Conservation (phyloP, 2,888 invertebrate genomes). For the Schizaphis graminum region DNA sequence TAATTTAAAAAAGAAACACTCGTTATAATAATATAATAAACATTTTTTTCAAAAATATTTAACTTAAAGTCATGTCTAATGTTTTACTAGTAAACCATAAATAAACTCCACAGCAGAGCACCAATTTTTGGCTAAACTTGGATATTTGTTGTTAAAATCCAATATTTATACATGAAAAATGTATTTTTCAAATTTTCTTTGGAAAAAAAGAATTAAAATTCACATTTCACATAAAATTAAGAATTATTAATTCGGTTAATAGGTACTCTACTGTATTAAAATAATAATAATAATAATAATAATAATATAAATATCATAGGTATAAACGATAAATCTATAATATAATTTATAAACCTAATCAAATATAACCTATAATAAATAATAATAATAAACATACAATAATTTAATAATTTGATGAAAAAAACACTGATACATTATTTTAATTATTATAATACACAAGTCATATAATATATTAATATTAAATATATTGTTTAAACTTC, state of each 20-base stretch:
- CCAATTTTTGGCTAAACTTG: slow-evolving; percentile 12
- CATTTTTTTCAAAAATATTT: slow-evolving; percentile 22
- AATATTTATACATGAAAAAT: slow-evolving; percentile 21
- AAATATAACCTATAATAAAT: slow-evolving; percentile 53
- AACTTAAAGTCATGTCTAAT: slow-evolving; percentile 45
- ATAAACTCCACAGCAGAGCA: slow-evolving; percentile 44
- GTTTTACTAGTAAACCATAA: slow-evolving; percentile 43
- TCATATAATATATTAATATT: slow-evolving; percentile 41
- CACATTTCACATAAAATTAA: slow-evolving; percentile 29
- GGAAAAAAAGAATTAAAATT: not conserved
- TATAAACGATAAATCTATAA: slow-evolving; percentile 45
- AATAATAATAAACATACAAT: slow-evolving; percentile 56
- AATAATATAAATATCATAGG: slow-evolving; percentile 6
- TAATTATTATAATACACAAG: slow-evolving; percentile 43
- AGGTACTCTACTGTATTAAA: slow-evolving; percentile 54
- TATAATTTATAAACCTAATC: slow-evolving; percentile 50
- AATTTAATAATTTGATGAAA: slow-evolving; percentile 55
- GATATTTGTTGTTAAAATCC: slow-evolving; percentile 8
- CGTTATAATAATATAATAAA: slow-evolving; percentile 40
- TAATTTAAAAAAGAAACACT: slow-evolving; percentile 23
- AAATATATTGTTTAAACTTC: slow-evolving; percentile 37
- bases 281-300: slow-evolving; percentile 55
- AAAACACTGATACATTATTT: slow-evolving; percentile 59
- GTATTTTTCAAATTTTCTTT: not conserved
- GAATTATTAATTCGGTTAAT: slow-evolving; percentile 61